Percentiles rank a stretch among this genome's conserved stretches.
Evolutionary conservation across 2,888 invertebrate genomes (phyloP).

Genomic region (Phania funesta): DNA sequence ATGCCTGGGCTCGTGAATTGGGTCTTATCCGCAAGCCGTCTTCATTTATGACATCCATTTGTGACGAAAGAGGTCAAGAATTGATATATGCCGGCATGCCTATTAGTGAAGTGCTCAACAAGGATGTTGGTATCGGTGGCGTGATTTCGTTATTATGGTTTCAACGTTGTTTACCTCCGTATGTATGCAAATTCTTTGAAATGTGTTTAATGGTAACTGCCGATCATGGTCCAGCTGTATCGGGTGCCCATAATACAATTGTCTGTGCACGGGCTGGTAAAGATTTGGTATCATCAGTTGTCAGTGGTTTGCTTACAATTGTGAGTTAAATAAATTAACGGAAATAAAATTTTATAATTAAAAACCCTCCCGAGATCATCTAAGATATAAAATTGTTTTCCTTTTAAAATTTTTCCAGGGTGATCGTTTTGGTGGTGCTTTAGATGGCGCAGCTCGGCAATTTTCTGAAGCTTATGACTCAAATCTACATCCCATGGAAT

Average conservation of each 20-base stretch:
- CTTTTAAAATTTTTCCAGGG: slow-evolving; percentile 83
- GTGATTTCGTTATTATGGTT: slow-evolving; percentile 99
- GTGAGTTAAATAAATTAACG: slow-evolving; percentile 83
- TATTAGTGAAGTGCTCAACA: slow-evolving; percentile 92
- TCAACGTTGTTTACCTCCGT: slow-evolving; percentile 96
- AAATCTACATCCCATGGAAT: slow-evolving; percentile 97
- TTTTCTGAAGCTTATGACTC: slow-evolving; percentile 98
- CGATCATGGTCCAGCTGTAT: slow-evolving; percentile 99
- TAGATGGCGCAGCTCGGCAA: slow-evolving; percentile 98
- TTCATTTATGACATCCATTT: slow-evolving; percentile 99
- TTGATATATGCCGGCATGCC: slow-evolving; percentile 97
- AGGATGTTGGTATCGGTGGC: slow-evolving; percentile 98
- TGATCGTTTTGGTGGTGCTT: slow-evolving; percentile 98
- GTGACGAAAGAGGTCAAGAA: slow-evolving; percentile 99
- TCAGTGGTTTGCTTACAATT: slow-evolving; percentile 97
- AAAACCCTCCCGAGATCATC: no score
- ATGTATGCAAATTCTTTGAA: slow-evolving; percentile 98
- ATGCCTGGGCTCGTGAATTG: slow-evolving; percentile 97
- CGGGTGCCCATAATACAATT: slow-evolving; percentile 99
- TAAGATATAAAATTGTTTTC: neutral
- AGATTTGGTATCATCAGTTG: slow-evolving; percentile 96
- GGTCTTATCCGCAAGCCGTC: slow-evolving; percentile 99
- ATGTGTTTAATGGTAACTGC: slow-evolving; percentile 99
- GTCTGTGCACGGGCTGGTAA: slow-evolving; percentile 98
- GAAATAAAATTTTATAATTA: neutral